Evolutionary conservation across 64 coral and sea anemone genomes (phyloP).

Genomic region (Anthopleura sola): DNA sequence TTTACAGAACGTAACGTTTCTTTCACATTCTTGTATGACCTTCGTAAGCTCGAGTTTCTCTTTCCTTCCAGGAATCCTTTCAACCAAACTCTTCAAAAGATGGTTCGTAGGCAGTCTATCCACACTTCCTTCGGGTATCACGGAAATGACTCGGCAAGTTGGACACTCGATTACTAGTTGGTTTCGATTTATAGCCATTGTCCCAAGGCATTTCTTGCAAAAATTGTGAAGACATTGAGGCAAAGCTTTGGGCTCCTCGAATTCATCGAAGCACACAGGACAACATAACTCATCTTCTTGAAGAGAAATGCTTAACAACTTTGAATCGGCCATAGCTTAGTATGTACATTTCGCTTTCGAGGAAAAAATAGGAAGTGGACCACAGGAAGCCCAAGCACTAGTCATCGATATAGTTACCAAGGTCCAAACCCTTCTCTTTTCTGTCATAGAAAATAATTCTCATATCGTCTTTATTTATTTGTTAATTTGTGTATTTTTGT

Average conservation of each 20-base stretch:
- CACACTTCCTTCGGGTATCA: slow-evolving; percentile 41
- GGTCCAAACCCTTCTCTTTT: no score
- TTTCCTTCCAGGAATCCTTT: slow-evolving; percentile 61
- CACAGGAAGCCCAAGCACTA: no score
- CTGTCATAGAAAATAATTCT: no score
- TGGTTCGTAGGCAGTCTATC: slow-evolving; percentile 67
- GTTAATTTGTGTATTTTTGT: no score
- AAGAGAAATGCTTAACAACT: not conserved
- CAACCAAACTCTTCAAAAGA: slow-evolving; percentile 65
- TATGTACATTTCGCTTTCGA: no score
- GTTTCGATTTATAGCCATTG: not conserved
- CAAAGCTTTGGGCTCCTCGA: slow-evolving; percentile 72
- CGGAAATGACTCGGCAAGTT: slow-evolving; percentile 54
- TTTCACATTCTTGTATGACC: not conserved
- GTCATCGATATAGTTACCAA: no score
- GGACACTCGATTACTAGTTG: slow-evolving; percentile 46
- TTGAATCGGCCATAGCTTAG: not conserved
- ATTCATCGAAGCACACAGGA: slow-evolving; percentile 72
- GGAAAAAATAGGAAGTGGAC: no score
- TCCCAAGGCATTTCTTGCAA: slow-evolving; percentile 53
- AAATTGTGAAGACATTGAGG: slow-evolving; percentile 74
- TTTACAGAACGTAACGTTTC: not conserved
- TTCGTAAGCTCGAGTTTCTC: slow-evolving; percentile 31
- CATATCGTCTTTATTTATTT: no score
- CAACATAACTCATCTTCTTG: slow-evolving; percentile 70